A percentile compares a stretch with the other conserved stretches of the same genome.
Evolutionary conservation across 2,797 vertebrate species (phyloP).

Genomic region (Florisuga fusca): DNA sequence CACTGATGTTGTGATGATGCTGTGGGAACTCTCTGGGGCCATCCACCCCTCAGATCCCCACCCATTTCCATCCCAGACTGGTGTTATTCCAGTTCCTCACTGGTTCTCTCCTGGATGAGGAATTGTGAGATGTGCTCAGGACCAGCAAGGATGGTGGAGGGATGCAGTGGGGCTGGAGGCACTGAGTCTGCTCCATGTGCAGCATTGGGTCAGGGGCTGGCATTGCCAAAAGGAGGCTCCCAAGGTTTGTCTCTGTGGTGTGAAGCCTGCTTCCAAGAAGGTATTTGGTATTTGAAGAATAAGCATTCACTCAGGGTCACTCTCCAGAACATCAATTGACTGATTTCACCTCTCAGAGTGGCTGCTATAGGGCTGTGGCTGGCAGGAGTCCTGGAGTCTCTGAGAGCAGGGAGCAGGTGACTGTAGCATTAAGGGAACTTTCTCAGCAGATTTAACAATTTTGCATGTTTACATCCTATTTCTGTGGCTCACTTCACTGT

Average conservation of each 20-base stretch:
- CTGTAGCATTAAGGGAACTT: background rate
- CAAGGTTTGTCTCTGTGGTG: background rate
- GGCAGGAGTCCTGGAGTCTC: background rate
- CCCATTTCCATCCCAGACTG: background rate
- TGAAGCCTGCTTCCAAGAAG: background rate
- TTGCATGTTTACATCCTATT: constrained; percentile 16
- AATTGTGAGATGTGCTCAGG: background rate
- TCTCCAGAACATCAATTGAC: background rate
- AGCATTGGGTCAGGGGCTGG: background rate
- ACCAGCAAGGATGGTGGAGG: background rate
- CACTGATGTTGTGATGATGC: background rate
- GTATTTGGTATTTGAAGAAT: background rate
- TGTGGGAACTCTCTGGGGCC: background rate
- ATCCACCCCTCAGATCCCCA: rapidly evolving
- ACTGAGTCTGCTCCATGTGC: background rate
- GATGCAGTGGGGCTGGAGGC: background rate
- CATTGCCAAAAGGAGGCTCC: background rate
- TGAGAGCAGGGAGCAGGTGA: background rate
- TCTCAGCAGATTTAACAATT: background rate
- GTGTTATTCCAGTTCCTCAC: background rate
- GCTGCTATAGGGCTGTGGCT: background rate
- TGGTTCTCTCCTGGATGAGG: background rate
- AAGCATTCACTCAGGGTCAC: background rate
- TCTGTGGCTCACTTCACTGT: constrained; percentile 52
- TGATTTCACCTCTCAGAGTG: background rate